Evolutionary conservation across 2,888 invertebrate genomes (phyloP).

Genomic region (Caenorhabditis macrosperma): DNA sequence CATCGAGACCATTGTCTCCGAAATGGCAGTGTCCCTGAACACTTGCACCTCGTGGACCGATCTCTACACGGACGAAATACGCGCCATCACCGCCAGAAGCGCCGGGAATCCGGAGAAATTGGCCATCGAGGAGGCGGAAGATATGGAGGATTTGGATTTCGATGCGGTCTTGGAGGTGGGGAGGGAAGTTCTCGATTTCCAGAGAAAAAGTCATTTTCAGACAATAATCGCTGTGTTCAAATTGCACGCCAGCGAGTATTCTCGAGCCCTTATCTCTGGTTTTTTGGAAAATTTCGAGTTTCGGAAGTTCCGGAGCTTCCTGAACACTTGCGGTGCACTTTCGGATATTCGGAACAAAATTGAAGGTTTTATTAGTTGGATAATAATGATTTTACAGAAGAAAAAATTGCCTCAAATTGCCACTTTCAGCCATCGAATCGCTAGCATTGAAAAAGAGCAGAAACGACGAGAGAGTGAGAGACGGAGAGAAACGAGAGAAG

Average conservation of each 20-base stretch:
- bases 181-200: too few relatives aligned
- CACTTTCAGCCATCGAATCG: not conserved
- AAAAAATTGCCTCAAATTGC: slow-evolving; percentile 1
- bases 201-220: slow-evolving; percentile 27
- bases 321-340: not conserved
- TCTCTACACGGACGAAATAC: slow-evolving; percentile 32
- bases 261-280: slow-evolving; percentile 10
- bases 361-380: too few relatives aligned
- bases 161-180: slow-evolving; percentile 31
- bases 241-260: slow-evolving; percentile 47
- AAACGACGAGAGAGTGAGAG: not conserved
- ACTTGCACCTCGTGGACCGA: slow-evolving; percentile 38
- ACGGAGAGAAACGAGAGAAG: not conserved
- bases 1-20: slow-evolving; percentile 13
- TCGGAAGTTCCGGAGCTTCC: slow-evolving; percentile 9
- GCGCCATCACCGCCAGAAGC: not conserved
- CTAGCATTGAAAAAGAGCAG: not conserved
- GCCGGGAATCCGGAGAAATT: slow-evolving; percentile 17
- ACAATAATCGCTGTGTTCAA: slow-evolving; percentile 27
- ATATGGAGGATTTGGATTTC: slow-evolving; percentile 30
- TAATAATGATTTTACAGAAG: too few relatives aligned
- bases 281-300: slow-evolving; percentile 22
- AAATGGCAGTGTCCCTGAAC: slow-evolving; percentile 2
- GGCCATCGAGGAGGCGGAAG: slow-evolving; percentile 11
- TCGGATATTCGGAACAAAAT: not conserved